These are phyloP conservation scores for Trogon melanurus DNA, from an alignment of 2,113 vertebrate species.

Conservation along the genomic window DNA sequence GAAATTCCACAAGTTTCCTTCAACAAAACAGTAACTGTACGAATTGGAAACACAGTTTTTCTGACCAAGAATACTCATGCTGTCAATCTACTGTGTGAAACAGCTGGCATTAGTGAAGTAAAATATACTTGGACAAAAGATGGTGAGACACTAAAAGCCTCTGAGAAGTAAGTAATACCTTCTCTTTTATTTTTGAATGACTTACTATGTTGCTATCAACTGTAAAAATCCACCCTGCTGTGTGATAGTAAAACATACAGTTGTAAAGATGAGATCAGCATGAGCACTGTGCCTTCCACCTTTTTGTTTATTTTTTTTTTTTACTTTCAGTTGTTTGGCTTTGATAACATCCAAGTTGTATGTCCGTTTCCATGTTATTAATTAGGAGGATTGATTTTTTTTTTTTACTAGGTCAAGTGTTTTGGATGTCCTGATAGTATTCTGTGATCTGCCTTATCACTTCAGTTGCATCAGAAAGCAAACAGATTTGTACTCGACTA, in stretches of 20 bases:
- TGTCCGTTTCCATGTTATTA: not conserved
- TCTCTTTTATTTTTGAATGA: not conserved
- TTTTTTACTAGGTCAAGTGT: not conserved
- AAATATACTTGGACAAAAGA: conserved; percentile 88
- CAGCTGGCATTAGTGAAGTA: conserved; percentile 58
- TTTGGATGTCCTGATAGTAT: not conserved
- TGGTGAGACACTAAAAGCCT: conserved; percentile 74
- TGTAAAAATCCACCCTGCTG: conserved; percentile 37
- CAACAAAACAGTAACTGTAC: conserved; percentile 80
- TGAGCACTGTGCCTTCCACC: not conserved
- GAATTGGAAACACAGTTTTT: conserved; percentile 79
- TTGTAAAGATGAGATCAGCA: not conserved
- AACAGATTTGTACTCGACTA: not conserved
- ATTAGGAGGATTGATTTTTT: not conserved
- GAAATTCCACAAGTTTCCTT: conserved; percentile 72
- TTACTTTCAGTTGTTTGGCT: not conserved
- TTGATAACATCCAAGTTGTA: not conserved
- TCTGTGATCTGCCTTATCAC: not conserved
- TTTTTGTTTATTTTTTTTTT: not conserved
- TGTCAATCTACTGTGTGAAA: conserved; percentile 81
- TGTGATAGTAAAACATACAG: not conserved
- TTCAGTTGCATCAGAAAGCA: not conserved
- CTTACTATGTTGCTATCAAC: not conserved
- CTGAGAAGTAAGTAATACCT: conserved; percentile 78
- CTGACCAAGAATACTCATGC: conserved; percentile 78